Evolutionary conservation across 2,888 invertebrate genomes (phyloP), one percentile per base, ranked within the genome.

Genomic region (Endomychus coccineus): DNA sequence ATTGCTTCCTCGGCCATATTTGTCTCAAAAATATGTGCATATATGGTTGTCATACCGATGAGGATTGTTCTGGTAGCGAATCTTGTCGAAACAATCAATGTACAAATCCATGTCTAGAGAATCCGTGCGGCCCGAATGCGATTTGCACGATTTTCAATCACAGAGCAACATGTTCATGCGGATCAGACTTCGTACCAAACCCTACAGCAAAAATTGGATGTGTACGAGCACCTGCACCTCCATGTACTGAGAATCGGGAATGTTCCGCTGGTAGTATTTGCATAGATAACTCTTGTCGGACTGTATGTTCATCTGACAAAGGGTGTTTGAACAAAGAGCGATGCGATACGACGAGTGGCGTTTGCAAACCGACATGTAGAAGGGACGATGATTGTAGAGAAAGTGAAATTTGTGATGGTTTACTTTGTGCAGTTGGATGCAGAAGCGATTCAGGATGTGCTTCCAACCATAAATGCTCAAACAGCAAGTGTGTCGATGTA

Each of bases 1-100:
- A 92, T 55, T 92, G 91, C 54, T 90, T 91, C 76, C 70, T 90
- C 39, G 90, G 90, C 1, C 89, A 91, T 54, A 87, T 91, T 46
- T 92, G 92, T 56, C 66, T 89, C 37, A 78, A 80, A 54, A 88
- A 87, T 54, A 83, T 83, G 68, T 91, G 91, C 56, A 75, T 84
- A 39, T 83, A 82, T 49, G 91, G 91, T 22, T 92, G 91, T 58
- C 80, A 86, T 46, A 76, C 77, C 11, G 86, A 90, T 54, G 88
- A 87, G 50, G 91, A 92, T 59, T 91, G 91, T 61, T 81, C 85
- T 46, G 81, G 80, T 1, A 83, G 83, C 34, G 85, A 89, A 60
- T 79, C 87, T 4, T 91, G 91, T 54, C 72, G 81, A 49, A 77
- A 77, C 45, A 87, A 89, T 59, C 78, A 78, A 52, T 91, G 90